These are phyloP conservation scores for Drepana arcuata DNA, from an alignment of 1,140 invertebrate species.

Conservation along the genomic window DNA sequence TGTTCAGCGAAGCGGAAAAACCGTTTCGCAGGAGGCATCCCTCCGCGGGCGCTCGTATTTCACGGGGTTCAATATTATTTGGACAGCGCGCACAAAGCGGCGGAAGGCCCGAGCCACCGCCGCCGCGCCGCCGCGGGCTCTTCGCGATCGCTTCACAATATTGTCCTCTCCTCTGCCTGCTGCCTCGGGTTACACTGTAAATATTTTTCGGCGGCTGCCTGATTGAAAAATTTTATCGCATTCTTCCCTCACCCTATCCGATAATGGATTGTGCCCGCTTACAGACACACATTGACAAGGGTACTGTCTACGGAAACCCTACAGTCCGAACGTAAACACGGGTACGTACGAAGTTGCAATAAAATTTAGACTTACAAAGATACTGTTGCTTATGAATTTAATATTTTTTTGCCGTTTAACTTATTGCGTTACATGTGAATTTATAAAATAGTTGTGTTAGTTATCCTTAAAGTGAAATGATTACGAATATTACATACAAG, in stretches of 20 bases:
- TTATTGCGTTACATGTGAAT: too few relatives aligned
- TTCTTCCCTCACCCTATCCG: conserved; percentile 38
- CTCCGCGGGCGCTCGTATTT: conserved; percentile 60
- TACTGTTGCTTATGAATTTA: too few relatives aligned
- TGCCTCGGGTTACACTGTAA: conserved; percentile 65
- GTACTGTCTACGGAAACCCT: conserved; percentile 19
- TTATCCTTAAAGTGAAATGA: too few relatives aligned
- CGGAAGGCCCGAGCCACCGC: conserved; percentile 42
- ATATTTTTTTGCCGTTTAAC: too few relatives aligned
- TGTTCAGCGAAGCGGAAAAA: conserved; percentile 61
- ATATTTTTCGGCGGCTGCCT: conserved; percentile 63
- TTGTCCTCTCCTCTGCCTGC: conserved; percentile 48
- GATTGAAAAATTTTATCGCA: conserved; percentile 69
- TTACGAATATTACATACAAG: too few relatives aligned
- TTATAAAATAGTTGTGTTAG: too few relatives aligned
- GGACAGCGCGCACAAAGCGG: conserved; percentile 57
- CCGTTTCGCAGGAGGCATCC: conserved; percentile 42
- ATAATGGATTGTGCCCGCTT: conserved; percentile 43
- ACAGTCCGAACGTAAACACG: too few relatives aligned
- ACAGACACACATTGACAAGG: conserved; percentile 29
- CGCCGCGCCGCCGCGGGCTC: conserved; percentile 40
- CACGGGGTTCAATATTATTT: conserved; percentile 66
- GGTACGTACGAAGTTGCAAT: too few relatives aligned
- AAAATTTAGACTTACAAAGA: too few relatives aligned
- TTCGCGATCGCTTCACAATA: conserved; percentile 55